Percentiles rank a stretch among this genome's conserved stretches.
Conservation (phyloP, 2,888 invertebrate species). For the Cantharis rufa region DNA sequence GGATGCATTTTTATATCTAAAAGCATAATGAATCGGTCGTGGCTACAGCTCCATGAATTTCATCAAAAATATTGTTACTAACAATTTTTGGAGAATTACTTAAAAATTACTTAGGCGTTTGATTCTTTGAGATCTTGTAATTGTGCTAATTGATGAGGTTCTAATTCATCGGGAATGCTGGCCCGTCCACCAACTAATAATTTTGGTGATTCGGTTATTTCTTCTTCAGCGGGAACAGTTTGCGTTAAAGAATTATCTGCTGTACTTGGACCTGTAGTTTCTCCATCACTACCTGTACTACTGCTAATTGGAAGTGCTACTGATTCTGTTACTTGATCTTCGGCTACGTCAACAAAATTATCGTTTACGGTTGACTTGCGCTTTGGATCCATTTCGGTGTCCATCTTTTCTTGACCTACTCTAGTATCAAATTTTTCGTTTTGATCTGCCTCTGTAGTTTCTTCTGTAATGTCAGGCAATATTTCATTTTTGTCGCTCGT, state of each 20-base stretch:
- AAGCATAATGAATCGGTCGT: slow-evolving; percentile 25
- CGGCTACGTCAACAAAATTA: slow-evolving; percentile 48
- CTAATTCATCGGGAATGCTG: slow-evolving; percentile 86
- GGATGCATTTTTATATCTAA: slow-evolving; percentile 28
- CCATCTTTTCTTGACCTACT: slow-evolving; percentile 7
- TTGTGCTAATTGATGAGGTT: slow-evolving; percentile 85
- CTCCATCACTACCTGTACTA: slow-evolving; percentile 70
- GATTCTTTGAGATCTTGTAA: slow-evolving; percentile 89
- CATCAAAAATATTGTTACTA: slow-evolving; percentile 33
- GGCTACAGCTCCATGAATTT: slow-evolving; percentile 31
- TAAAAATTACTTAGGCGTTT: slow-evolving; percentile 69
- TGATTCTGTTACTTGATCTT: slow-evolving; percentile 63
- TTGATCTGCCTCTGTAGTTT: slow-evolving; percentile 16
- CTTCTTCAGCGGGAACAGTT: slow-evolving; percentile 46
- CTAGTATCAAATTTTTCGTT: slow-evolving; percentile 9
- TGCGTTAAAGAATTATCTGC: slow-evolving; percentile 65
- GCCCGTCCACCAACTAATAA: slow-evolving; percentile 78
- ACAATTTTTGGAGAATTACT: slow-evolving; percentile 34
- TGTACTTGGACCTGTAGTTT: slow-evolving; percentile 66
- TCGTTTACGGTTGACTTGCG: slow-evolving; percentile 38
- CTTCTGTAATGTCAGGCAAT: slow-evolving; percentile 34
- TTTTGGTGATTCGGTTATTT: slow-evolving; percentile 64
- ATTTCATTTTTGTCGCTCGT: slow-evolving; percentile 33
- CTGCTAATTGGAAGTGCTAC: slow-evolving; percentile 67
- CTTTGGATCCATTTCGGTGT: slow-evolving; percentile 30